Evolutionary conservation across 2,113 vertebrate genomes (phyloP).

Genomic region (Ceyx cyanopectus): DNA sequence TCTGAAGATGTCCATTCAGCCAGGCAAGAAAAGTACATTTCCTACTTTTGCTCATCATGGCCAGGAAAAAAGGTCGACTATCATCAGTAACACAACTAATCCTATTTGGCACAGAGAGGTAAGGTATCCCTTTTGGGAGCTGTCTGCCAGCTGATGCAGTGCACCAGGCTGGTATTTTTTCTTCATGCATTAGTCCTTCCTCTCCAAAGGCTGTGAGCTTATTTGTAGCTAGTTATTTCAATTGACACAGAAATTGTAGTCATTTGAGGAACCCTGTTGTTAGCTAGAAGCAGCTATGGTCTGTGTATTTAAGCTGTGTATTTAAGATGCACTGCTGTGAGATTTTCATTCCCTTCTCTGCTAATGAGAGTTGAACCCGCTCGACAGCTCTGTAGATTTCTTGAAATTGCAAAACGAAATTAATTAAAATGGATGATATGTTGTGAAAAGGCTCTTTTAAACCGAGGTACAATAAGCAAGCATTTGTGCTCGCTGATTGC

Average conservation of each 20-base stretch:
- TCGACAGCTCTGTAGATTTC: neutral
- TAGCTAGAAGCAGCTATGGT: conserved; percentile 7
- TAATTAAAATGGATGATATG: neutral
- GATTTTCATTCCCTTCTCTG: neutral
- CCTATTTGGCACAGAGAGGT: conserved; percentile 98
- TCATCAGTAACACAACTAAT: conserved; percentile 97
- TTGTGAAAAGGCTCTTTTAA: neutral
- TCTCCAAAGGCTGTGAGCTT: neutral
- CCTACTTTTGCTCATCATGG: conserved; percentile 96
- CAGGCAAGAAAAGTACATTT: conserved; percentile 95
- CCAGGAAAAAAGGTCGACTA: conserved; percentile 93
- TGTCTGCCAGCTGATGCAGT: neutral
- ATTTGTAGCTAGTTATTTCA: conserved; percentile 18
- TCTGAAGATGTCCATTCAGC: conserved; percentile 98
- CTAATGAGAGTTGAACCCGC: neutral
- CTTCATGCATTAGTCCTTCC: neutral
- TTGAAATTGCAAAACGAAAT: neutral
- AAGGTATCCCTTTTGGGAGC: conserved; percentile 7
- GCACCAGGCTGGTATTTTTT: neutral
- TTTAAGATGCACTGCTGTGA: neutral
- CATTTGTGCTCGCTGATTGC: neutral
- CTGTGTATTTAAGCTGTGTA: neutral
- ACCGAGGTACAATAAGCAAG: neutral
- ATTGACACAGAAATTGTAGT: conserved; percentile 19
- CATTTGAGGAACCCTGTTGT: neutral